Conservation (phyloP, 1,140 invertebrate genomes). For the Camponotus pennsylvanicus region DNA sequence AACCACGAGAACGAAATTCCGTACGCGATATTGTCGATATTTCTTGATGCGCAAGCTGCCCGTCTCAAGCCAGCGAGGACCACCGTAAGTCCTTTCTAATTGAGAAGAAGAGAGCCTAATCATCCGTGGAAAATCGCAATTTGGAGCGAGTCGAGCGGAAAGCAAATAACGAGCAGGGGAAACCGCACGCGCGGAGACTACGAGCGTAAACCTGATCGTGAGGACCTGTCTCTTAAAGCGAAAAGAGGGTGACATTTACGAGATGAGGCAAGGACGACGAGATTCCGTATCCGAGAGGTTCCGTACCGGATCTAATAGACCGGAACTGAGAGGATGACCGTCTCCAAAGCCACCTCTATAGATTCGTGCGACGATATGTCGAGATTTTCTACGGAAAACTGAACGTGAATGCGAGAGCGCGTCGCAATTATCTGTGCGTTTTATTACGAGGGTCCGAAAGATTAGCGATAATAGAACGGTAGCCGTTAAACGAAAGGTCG, state of each 20-base stretch:
- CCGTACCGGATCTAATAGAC: conserved; percentile 84
- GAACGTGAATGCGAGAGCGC: conserved; percentile 41
- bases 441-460: not conserved
- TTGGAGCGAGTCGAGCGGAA: conserved; percentile 82
- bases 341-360: conserved; percentile 59
- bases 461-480: not conserved
- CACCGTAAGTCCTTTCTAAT: conserved; percentile 76
- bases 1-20: conserved; percentile 21
- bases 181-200: conserved; percentile 13
- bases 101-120: conserved; percentile 83
- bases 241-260: conserved; percentile 61
- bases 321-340: conserved; percentile 84
- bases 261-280: conserved; percentile 1
- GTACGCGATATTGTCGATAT: not conserved
- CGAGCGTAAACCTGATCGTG: conserved; percentile 45
- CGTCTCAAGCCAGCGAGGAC: conserved; percentile 35
- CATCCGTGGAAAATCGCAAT: conserved; percentile 85
- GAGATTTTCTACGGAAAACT: conserved; percentile 65
- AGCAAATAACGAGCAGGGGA: conserved; percentile 84
- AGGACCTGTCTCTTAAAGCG: conserved; percentile 40
- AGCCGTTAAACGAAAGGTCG: conserved; percentile 36
- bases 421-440: not conserved
- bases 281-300: conserved; percentile 62
- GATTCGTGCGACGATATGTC: not conserved
- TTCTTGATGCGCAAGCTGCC: not conserved